These are phyloP conservation scores for Psix sp. DNA, from an alignment of 1,140 invertebrate species.

Conservation along the genomic window DNA sequence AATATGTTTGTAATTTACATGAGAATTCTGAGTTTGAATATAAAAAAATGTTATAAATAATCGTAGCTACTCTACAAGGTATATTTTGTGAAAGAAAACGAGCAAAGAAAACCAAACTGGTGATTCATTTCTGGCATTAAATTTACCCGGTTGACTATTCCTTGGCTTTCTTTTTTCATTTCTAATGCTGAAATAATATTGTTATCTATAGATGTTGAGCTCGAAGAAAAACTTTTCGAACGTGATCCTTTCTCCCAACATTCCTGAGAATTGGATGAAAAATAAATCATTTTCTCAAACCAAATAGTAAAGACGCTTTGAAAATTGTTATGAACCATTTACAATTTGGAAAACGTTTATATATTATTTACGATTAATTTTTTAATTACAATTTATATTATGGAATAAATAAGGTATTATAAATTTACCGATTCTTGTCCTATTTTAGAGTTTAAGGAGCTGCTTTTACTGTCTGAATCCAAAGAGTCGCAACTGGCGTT, in stretches of 20 bases:
- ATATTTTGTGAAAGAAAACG: conserved; percentile 13
- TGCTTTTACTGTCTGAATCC: conserved; percentile 88
- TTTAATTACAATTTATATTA: conserved; percentile 4
- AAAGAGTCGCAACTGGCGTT: conserved; percentile 87
- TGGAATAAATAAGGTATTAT: neutral
- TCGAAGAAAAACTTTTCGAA: conserved; percentile 80
- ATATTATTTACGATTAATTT: neutral
- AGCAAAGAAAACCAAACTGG: conserved; percentile 9
- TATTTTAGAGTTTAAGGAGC: conserved; percentile 88
- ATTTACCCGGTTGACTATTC: conserved; percentile 69
- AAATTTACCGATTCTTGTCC: conserved; percentile 84
- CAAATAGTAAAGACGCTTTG: no score
- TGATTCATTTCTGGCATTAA: conserved; percentile 66
- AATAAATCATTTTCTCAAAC: conserved; percentile 6
- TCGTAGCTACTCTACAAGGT: no score
- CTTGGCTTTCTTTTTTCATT: conserved; percentile 73
- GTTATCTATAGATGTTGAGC: conserved; percentile 80
- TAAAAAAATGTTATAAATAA: no score
- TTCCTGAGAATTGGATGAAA: conserved; percentile 66
- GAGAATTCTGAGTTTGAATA: no score
- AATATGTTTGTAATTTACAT: no score
- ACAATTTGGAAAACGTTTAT: no score
- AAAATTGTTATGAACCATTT: no score
- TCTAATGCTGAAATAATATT: conserved; percentile 78
- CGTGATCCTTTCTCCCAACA: conserved; percentile 78